Evolutionary conservation across 2,797 vertebrate genomes (phyloP).

Genomic region (Oceanodroma leucorhoa): DNA sequence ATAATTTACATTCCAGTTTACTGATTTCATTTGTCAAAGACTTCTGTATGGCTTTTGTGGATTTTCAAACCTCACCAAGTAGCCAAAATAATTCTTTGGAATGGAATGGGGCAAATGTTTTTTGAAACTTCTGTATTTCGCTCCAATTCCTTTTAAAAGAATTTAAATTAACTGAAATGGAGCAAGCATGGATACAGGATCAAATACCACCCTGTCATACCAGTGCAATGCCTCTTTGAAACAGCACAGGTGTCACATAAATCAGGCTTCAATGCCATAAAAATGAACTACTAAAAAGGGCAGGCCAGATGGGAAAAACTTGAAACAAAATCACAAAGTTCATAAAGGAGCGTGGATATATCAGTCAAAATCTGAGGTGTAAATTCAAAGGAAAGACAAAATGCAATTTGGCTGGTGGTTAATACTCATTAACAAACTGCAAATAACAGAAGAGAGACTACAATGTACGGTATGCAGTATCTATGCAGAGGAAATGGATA

Average conservation of each 20-base stretch:
- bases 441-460: not conserved
- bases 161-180: not conserved
- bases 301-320: not conserved
- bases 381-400: not conserved
- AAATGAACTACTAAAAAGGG: not conserved
- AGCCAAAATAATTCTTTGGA: not conserved
- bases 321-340: not conserved
- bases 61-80: not conserved
- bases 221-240: not conserved
- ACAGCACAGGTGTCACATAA: not conserved
- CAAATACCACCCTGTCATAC: not conserved
- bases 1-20: not conserved
- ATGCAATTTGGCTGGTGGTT: not conserved
- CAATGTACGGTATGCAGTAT: not conserved
- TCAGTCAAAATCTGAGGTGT: not conserved
- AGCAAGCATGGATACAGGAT: not conserved
- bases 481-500: conserved; percentile 51
- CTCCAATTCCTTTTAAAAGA: not conserved
- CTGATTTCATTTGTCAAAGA: not conserved
- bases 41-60: not conserved
- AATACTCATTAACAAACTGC: not conserved
- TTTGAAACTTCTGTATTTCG: not conserved
- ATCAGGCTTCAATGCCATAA: not conserved
- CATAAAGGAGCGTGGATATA: not conserved
- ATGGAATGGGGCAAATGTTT: not conserved